Conservation (phyloP, 2,888 invertebrate species). For the Meteorus colon region DNA sequence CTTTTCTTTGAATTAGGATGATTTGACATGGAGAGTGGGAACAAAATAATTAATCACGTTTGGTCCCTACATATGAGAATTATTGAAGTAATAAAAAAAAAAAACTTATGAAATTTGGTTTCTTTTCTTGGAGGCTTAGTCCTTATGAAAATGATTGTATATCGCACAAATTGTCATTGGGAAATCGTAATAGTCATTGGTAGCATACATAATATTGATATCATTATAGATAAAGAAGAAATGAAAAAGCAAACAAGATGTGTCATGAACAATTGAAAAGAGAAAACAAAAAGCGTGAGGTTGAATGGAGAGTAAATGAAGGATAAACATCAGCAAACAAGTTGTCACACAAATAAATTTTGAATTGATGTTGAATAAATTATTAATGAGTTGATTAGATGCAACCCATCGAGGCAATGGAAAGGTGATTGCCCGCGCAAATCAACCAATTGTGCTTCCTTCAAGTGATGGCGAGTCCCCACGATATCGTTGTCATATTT, state of each 20-base stretch:
- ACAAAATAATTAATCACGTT: constrained; percentile 24
- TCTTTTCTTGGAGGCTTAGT: constrained; percentile 61
- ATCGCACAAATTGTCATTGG: constrained; percentile 63
- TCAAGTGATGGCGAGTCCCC: constrained; percentile 23
- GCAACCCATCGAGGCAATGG: constrained; percentile 22
- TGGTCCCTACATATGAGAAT: constrained; percentile 29
- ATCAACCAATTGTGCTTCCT: constrained; percentile 48
- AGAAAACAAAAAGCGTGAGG: too few relatives aligned
- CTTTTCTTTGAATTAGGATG: too few relatives aligned
- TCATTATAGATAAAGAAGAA: constrained; percentile 31
- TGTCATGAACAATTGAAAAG: neutral
- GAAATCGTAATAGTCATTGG: constrained; percentile 56
- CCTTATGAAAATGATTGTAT: constrained; percentile 62
- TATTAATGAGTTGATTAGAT: neutral
- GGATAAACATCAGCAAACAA: constrained; percentile 28
- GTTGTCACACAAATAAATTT: neutral
- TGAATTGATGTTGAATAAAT: constrained; percentile 1
- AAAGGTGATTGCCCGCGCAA: constrained; percentile 33
- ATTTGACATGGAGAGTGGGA: neutral
- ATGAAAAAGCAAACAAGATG: neutral
- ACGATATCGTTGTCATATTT: neutral
- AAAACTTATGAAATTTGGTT: constrained; percentile 29
- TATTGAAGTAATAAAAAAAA: constrained; percentile 29
- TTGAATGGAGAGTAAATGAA: neutral
- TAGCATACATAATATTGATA: constrained; percentile 57